Evolutionary conservation across 2,888 invertebrate species (phyloP).

Genomic region (Lysandra coridon): DNA sequence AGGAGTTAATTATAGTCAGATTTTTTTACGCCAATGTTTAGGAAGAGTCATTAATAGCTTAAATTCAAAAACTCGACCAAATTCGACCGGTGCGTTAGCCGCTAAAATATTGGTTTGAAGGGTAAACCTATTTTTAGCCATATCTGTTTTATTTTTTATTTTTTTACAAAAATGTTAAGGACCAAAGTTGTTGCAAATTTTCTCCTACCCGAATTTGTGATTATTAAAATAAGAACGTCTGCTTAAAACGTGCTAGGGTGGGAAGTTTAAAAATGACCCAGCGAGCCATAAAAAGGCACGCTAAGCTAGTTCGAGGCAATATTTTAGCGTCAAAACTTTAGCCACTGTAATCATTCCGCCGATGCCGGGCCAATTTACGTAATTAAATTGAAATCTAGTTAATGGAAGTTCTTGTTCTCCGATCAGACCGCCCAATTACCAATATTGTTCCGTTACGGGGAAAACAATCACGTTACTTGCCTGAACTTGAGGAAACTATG

Average conservation of each 20-base stretch:
- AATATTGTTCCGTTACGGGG: conserved; percentile 20
- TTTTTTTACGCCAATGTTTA: no score
- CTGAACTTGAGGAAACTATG: neutral
- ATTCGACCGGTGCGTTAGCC: no score
- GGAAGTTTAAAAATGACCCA: neutral
- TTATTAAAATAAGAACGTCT: neutral
- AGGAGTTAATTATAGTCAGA: no score
- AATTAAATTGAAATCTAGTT: conserved; percentile 34
- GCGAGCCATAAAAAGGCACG: conserved; percentile 2
- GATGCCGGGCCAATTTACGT: conserved; percentile 30
- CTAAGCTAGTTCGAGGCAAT: conserved; percentile 1
- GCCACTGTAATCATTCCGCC: conserved; percentile 19
- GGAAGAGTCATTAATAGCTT: no score
- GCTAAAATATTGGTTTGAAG: no score
- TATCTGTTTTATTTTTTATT: no score
- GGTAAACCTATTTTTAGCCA: no score
- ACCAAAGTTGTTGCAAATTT: no score
- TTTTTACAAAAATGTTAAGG: no score
- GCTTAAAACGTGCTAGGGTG: neutral
- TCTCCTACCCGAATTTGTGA: neutral
- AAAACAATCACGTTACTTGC: conserved; percentile 20
- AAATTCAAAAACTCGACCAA: no score
- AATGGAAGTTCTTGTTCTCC: conserved; percentile 31
- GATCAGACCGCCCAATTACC: conserved; percentile 30
- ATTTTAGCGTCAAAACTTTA: conserved; percentile 22